Conservation (phyloP, 2,113 vertebrate genomes). For the Manacus vitellinus region DNA sequence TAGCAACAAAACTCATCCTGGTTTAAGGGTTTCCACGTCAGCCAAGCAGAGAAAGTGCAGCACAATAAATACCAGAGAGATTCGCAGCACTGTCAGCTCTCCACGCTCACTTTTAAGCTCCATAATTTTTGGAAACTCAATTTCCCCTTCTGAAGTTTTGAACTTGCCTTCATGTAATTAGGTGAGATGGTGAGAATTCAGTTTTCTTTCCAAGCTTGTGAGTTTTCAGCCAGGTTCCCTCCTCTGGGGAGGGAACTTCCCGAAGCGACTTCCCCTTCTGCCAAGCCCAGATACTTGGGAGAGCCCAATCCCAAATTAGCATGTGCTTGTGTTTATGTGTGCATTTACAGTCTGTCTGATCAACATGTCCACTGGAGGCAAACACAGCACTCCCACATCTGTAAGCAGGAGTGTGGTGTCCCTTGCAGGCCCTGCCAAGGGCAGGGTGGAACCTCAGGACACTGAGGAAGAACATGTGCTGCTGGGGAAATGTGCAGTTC, state of each 20-base stretch:
- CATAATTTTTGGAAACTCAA: neutral
- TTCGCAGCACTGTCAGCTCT: neutral
- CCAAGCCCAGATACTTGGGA: neutral
- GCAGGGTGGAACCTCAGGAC: neutral
- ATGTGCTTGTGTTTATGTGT: neutral
- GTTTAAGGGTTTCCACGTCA: neutral
- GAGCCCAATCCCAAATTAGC: neutral
- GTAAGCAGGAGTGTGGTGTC: neutral
- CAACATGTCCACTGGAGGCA: neutral
- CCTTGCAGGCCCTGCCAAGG: neutral
- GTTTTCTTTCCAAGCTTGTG: neutral
- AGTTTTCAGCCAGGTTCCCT: neutral
- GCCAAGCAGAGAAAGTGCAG: neutral
- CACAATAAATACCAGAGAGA: neutral
- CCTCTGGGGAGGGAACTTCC: neutral
- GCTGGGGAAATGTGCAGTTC: neutral
- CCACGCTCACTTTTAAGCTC: neutral
- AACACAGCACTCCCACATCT: neutral
- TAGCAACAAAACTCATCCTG: neutral
- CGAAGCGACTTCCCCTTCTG: neutral
- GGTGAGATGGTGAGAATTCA: conserved; percentile 8
- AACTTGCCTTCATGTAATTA: neutral
- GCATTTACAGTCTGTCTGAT: neutral
- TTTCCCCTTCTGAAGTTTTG: neutral
- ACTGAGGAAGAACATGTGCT: neutral